Evolutionary conservation across 2,797 vertebrate genomes (phyloP).

Genomic region (Lemur catta): DNA sequence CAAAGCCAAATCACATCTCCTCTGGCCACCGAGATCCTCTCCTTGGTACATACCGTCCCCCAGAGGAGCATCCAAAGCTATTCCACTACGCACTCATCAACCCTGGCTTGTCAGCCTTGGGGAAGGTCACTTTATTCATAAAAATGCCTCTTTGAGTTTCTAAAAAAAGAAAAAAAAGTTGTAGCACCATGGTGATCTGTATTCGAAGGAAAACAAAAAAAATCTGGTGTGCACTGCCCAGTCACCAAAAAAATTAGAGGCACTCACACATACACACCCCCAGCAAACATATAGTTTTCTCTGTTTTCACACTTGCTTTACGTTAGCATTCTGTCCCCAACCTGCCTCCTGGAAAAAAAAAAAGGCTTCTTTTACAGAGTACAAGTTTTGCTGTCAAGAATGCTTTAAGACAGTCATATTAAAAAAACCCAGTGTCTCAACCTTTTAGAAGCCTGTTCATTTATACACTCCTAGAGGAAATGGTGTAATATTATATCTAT

Average conservation of each 20-base stretch:
- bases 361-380: conserved; percentile 73
- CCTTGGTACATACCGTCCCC: conserved; percentile 71
- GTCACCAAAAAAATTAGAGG: conserved; percentile 85
- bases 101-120: conserved; percentile 81
- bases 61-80: conserved; percentile 83
- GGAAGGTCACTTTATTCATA: conserved; percentile 88
- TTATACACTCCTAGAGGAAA: conserved; percentile 81
- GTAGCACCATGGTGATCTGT: conserved; percentile 89
- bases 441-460: conserved; percentile 81
- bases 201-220: conserved; percentile 83
- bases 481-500: conserved; percentile 67
- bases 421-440: conserved; percentile 69
- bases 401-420: conserved; percentile 77
- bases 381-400: conserved; percentile 77
- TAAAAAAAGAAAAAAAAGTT: conserved; percentile 77
- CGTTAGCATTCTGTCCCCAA: conserved; percentile 69
- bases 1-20: conserved; percentile 71
- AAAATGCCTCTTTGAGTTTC: conserved; percentile 86
- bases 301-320: conserved; percentile 77
- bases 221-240: conserved; percentile 84
- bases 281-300: conserved; percentile 77
- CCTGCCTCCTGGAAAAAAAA: conserved; percentile 61
- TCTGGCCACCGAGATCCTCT: conserved; percentile 71
- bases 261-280: conserved; percentile 78
- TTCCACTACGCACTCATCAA: conserved; percentile 77